phyloP scores from a whole-genome alignment of 2,888 invertebrate genomes.

The Proisotoma minuta region DNA sequence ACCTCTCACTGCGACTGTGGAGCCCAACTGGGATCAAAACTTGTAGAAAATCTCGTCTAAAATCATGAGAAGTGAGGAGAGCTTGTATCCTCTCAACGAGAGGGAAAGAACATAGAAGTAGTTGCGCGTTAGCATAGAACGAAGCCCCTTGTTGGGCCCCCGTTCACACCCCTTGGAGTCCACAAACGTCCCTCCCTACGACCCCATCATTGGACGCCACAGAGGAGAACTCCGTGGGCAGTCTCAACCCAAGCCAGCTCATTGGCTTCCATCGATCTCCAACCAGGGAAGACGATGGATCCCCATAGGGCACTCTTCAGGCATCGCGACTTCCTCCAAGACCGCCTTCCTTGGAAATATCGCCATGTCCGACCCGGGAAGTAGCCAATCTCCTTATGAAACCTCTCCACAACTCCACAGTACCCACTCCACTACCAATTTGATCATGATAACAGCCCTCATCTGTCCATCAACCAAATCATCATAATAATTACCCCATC shows the following conservation, averaged over 20 bases:
- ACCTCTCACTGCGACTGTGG: conserved; percentile 46
- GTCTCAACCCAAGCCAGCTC: conserved; percentile 31
- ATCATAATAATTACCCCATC: conserved; percentile 11
- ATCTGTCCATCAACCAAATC: conserved; percentile 20
- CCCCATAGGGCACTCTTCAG: conserved; percentile 40
- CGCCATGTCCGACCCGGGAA: conserved; percentile 28
- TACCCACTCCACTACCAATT: conserved; percentile 27
- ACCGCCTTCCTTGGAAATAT: conserved; percentile 41
- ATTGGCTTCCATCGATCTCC: conserved; percentile 38
- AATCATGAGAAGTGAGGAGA: conserved; percentile 1
- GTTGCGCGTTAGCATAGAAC: conserved; percentile 1
- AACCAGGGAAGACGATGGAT: conserved; percentile 37
- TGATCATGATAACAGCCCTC: too few species aligned
- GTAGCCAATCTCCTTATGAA: conserved; percentile 13
- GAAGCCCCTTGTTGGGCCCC: conserved; percentile 36
- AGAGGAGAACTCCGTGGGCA: conserved; percentile 29
- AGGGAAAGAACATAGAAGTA: not conserved
- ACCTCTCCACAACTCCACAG: conserved; percentile 28
- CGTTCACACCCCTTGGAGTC: conserved; percentile 39
- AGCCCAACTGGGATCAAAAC: conserved; percentile 44
- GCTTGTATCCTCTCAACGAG: not conserved
- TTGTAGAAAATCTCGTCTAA: conserved; percentile 31
- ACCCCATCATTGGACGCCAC: conserved; percentile 27
- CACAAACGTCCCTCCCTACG: conserved; percentile 14
- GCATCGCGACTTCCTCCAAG: conserved; percentile 33